These are phyloP conservation scores for Plebejus anna DNA, from an alignment of 2,888 invertebrate species.

Conservation along the genomic window DNA sequence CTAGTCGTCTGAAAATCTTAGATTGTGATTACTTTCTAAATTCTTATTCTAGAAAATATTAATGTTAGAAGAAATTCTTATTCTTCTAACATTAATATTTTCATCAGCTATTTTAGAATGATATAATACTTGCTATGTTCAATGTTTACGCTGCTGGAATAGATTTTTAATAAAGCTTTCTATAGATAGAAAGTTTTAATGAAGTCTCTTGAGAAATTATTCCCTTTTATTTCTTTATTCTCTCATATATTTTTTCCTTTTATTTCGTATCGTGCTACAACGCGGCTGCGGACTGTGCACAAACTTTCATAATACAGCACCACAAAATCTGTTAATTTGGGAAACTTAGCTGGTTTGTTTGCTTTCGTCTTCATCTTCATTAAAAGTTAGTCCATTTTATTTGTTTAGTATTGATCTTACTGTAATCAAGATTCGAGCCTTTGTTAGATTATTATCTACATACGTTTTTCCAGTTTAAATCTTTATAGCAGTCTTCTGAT, in stretches of 20 bases:
- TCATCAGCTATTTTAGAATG: not conserved
- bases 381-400: not conserved
- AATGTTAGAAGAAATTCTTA: not conserved
- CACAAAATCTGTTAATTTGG: not conserved
- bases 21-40: not conserved
- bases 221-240: conserved; percentile 28
- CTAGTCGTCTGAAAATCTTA: not conserved
- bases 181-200: not conserved
- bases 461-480: not conserved
- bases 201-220: conserved; percentile 36
- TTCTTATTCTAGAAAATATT: not conserved
- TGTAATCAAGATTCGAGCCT: not conserved
- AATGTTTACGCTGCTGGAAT: not conserved
- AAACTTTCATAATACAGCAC: not conserved
- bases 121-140: not conserved
- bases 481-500: not conserved
- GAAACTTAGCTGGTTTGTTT: not conserved
- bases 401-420: not conserved
- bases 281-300: not conserved
- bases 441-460: not conserved
- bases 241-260: not conserved
- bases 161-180: not conserved
- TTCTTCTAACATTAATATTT: not conserved
- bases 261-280: not conserved
- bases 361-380: not conserved